Evolutionary conservation across 2,888 invertebrate species (phyloP).

Genomic region (Drosophila longiperda): DNA sequence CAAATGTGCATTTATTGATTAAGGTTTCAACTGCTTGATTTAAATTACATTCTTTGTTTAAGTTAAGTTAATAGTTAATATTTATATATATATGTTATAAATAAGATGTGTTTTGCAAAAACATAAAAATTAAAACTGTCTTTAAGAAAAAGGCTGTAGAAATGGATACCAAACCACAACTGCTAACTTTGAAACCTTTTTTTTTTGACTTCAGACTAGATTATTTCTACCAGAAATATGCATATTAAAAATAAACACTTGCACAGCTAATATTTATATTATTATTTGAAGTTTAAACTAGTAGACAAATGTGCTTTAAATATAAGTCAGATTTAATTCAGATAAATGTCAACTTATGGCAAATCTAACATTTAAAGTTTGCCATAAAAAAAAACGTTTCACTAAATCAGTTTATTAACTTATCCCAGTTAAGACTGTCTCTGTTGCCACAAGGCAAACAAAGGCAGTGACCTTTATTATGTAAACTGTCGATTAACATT

Average conservation of each 20-base stretch:
- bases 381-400: too few relatives aligned
- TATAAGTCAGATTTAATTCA: not conserved
- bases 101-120: not conserved
- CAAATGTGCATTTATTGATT: not conserved
- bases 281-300: not conserved
- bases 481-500: slow-evolving; percentile 59
- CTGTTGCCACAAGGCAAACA: slow-evolving; percentile 2
- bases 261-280: not conserved
- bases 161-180: not conserved
- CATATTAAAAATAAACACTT: too few relatives aligned
- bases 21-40: too few relatives aligned
- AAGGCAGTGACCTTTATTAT: slow-evolving; percentile 55
- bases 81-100: not conserved
- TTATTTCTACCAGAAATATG: not conserved
- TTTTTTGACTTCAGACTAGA: not conserved
- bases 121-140: not conserved
- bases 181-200: not conserved
- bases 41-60: not conserved
- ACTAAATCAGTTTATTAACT: not conserved
- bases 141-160: not conserved
- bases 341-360: too few relatives aligned
- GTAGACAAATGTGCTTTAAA: not conserved
- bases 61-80: not conserved
- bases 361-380: too few relatives aligned
- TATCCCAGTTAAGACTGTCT: not conserved